Base-by-base conservation (phyloP, 2,113 vertebrate species). In the Reinhardtius hippoglossoides region DNA sequence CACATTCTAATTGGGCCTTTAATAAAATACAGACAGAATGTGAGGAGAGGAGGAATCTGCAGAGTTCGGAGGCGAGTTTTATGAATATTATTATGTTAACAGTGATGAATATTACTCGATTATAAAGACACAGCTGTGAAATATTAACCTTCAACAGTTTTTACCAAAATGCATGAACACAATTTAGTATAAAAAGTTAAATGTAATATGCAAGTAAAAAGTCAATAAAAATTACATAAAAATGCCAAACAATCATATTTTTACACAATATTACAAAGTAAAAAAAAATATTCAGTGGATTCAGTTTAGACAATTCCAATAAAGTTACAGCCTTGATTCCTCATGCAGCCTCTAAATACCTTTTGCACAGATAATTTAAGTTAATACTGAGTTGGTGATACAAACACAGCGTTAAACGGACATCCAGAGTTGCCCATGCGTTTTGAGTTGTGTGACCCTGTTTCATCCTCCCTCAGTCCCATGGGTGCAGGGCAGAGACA, bases 1-100 rank as follows among this genome's bases (percentile, higher is more conserved):
- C 92, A 94, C 78, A 80, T 86, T 83, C 80, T 56, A 94, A 31
- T 94, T 89, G 91, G 61, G 59, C 18, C 57, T 87, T 76, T 90
- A 89, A 93, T 89, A 81, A 88, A 83, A 86, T 74, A 88, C 60
- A 77, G 76, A 69, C 84, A 85, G 72, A 88, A 84, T 83, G 24
- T 48, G 66, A 75, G 44, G 72, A 76, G 80, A 85, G 72, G 64
- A 74, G 46, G 15, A 83, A 83, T 87, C 66, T 74, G 71, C 72
- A 40, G 65, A 66, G 75, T 66, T 76, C 55, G 61, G 56, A 64
- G 20, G 55, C 9, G 35, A 75, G 68, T 79, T 88, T 89, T 79
- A 87, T 80, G 70, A 87, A 78, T 76, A 62, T 78, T 27, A 84
- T 65, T 31, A 31, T 31, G 65, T 82, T 88, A 75, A 83, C 75